Percentiles rank a stretch among this genome's conserved stretches.
phyloP scores from a whole-genome alignment of 2,797 vertebrate genomes.

The Odontamblyopus lacepedii region DNA sequence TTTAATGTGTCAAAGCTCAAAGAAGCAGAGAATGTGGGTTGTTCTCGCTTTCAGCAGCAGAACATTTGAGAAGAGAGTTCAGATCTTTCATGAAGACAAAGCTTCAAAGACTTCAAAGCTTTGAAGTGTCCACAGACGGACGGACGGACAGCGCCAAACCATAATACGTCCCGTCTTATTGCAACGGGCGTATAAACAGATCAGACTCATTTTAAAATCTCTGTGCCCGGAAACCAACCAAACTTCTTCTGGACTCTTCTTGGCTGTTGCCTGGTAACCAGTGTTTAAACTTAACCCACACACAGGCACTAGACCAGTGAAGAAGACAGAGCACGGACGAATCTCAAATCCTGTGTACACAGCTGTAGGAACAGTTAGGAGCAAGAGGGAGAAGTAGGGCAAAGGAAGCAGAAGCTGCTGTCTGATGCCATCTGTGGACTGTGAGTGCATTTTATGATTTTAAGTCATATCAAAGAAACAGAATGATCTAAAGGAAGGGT shows the following conservation, averaged over 20 bases:
- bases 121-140: no score
- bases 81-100: no score
- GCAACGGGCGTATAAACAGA: no score
- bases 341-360: conserved; percentile 48
- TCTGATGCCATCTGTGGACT: conserved; percentile 60
- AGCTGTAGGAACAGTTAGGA: conserved; percentile 54
- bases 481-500: not conserved
- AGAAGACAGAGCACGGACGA: conserved; percentile 38
- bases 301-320: conserved; percentile 30
- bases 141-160: no score
- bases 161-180: no score
- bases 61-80: no score
- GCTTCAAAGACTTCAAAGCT: no score
- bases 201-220: conserved; percentile 7
- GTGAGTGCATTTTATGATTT: conserved; percentile 14
- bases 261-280: conserved; percentile 62
- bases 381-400: conserved; percentile 26
- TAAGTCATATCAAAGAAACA: not conserved
- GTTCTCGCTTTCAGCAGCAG: no score
- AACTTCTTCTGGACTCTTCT: conserved; percentile 18
- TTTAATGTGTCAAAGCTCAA: no score
- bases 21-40: no score
- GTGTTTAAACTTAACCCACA: conserved; percentile 39
- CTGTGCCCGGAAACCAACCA: conserved; percentile 16
- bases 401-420: conserved; percentile 28